Percentiles rank a stretch among this genome's conserved stretches.
Evolutionary conservation across 2,888 invertebrate genomes (phyloP).

Genomic region (Steinernema hermaphroditum): DNA sequence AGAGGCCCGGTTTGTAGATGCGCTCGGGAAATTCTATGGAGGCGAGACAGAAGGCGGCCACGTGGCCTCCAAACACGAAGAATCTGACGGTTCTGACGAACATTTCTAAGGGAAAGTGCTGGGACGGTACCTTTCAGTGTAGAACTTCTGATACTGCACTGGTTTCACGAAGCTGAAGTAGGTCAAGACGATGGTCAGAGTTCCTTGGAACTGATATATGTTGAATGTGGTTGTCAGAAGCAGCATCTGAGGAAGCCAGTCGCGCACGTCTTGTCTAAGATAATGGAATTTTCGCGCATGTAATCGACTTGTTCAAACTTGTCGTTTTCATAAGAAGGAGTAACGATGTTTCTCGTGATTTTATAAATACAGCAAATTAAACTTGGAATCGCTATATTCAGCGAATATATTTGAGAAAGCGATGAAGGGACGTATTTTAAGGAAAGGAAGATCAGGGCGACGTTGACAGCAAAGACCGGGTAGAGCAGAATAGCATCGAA

Average conservation of each 20-base stretch:
- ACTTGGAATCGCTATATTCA: constrained; percentile 13
- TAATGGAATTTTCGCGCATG: not conserved
- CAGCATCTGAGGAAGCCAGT: constrained; percentile 19
- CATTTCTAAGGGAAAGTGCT: too few relatives aligned
- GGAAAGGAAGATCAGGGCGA: not conserved
- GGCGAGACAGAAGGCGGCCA: not conserved
- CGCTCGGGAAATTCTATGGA: constrained; percentile 3
- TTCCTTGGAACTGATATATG: constrained; percentile 19
- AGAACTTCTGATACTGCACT: constrained; percentile 9
- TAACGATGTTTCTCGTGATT: not conserved
- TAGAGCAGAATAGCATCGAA: constrained; percentile 3
- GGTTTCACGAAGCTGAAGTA: constrained; percentile 25
- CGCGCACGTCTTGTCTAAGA: constrained; percentile 2
- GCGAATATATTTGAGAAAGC: constrained; percentile 19
- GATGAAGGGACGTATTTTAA: constrained; percentile 6
- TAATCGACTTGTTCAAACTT: not conserved
- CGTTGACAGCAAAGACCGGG: not conserved
- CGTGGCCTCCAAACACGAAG: constrained; percentile 13
- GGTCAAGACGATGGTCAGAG: constrained; percentile 1
- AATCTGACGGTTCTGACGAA: not conserved
- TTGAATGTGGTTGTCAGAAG: constrained; percentile 18
- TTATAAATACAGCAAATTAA: constrained; percentile 1
- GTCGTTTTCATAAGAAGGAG: constrained; percentile 6
- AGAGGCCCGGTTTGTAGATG: constrained; percentile 18
- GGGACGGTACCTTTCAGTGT: constrained; percentile 20